Base-by-base conservation (phyloP, 2,888 invertebrate genomes). In the Microctonus hyperodae region DNA sequence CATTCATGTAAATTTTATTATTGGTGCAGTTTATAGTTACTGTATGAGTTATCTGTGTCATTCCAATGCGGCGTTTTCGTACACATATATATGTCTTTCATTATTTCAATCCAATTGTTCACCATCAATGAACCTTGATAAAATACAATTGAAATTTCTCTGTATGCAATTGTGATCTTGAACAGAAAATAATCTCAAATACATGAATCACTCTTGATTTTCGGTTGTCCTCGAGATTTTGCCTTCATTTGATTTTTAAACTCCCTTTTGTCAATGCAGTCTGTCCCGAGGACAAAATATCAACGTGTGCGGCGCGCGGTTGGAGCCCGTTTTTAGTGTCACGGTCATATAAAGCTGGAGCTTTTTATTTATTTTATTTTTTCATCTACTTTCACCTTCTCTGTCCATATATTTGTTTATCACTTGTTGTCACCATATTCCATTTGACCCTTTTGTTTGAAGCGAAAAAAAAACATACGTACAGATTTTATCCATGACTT, bases 401-500 rank as follows among this genome's bases (percentile, higher is more conserved):
- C 33, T 58, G 31, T 37, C 31, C 28, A 50, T 20, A 25, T 64
- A 10, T 35, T 37, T 13, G n/a, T 11, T 33, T 28, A 2, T 20
- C 25, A 33, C 23, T 6, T 23, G 20, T n/a, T 13, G 5, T 25
- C 48, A 23, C 28, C 22, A 6, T 22, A 11, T 50, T 28, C 13
- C 2, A 25, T 33, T 53, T 37, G 57, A 23, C 58, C 20, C 70
- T 61, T 35, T 44, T 22, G 68, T 57, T 58, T 67, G 64, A 69
- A 60, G n/a, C 69, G 58, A 64, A 44, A 68, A 48, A 58, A 67
- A 62, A 73, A 70, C n/a, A n/a, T n/a, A n/a, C n/a, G n/a, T 74
- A 74, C 75, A 69, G 60, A 73, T 62, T 65, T 22, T n/a, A 10
- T 44, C n/a, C 22, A 60, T 79, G 79, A 79, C 79, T 77, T 79